A percentile compares a stretch with the other conserved stretches of the same genome.
These are phyloP conservation scores for Atherix ibis DNA, from an alignment of 2,888 invertebrate genomes.

Conservation along the genomic window DNA sequence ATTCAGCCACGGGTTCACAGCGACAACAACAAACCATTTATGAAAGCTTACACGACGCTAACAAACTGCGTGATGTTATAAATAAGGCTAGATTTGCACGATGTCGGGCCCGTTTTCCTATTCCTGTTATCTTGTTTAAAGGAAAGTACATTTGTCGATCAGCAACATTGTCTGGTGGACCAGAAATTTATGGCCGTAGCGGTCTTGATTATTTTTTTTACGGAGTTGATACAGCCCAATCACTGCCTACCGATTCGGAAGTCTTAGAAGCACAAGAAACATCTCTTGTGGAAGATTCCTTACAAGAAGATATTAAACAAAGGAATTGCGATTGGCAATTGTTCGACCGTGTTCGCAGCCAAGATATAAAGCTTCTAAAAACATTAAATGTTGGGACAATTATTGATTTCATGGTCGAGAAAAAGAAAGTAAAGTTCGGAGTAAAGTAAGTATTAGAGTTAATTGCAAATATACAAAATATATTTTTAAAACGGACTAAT, in stretches of 20 bases:
- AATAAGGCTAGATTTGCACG: conserved; percentile 53
- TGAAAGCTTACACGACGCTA: conserved; percentile 40
- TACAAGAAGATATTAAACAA: conserved; percentile 11
- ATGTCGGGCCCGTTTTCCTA: conserved; percentile 58
- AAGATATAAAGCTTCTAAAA: conserved; percentile 55
- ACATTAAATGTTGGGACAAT: conserved; percentile 54
- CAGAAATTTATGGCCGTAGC: conserved; percentile 54
- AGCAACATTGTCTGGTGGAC: conserved; percentile 54
- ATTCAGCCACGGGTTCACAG: conserved; percentile 2
- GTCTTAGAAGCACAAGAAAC: conserved; percentile 18
- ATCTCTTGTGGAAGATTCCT: conserved; percentile 7
- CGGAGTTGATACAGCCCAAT: conserved; percentile 4
- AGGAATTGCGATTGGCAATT: conserved; percentile 36
- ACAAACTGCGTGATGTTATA: conserved; percentile 45
- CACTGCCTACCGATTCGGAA: conserved; percentile 11
- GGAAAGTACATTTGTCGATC: conserved; percentile 60
- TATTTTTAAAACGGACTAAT: background rate
- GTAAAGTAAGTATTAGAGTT: conserved; percentile 49
- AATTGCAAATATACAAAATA: background rate
- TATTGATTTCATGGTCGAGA: conserved; percentile 71
- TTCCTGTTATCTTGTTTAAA: conserved; percentile 60
- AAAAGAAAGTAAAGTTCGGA: conserved; percentile 66
- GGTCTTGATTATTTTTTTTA: conserved; percentile 7
- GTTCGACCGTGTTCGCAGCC: conserved; percentile 44
- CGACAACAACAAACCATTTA: conserved; percentile 34